Evolutionary conservation across 2,888 invertebrate genomes (phyloP).

Genomic region (Bhutanitis thaidina): DNA sequence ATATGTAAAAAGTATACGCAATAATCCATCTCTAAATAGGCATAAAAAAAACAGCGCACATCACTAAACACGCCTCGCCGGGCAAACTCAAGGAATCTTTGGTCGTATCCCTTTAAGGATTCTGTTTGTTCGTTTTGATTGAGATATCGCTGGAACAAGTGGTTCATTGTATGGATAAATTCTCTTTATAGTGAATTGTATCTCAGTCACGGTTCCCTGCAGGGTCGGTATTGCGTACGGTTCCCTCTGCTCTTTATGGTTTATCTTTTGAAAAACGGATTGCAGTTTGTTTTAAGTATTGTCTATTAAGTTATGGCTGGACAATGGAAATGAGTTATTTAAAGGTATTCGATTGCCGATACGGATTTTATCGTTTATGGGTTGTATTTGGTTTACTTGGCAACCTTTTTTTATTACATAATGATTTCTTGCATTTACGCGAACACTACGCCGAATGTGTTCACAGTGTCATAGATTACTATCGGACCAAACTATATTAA

Average conservation of each 20-base stretch:
- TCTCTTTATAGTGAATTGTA: slow-evolving; percentile 10
- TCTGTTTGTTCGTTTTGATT: slow-evolving; percentile 19
- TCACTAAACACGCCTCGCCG: slow-evolving; percentile 23
- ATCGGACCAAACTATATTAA: too few species aligned
- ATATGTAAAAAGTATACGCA: too few species aligned
- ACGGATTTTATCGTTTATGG: too few species aligned
- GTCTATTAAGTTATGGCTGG: background rate
- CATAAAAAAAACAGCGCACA: background rate
- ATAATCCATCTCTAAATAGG: too few species aligned
- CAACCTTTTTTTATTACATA: too few species aligned
- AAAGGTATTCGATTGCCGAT: too few species aligned
- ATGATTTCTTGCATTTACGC: too few species aligned
- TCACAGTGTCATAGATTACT: too few species aligned
- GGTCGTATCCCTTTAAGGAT: slow-evolving; percentile 5
- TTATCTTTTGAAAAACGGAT: slow-evolving; percentile 7
- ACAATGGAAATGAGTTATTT: background rate
- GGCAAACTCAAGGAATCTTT: slow-evolving; percentile 26
- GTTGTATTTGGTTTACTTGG: too few species aligned
- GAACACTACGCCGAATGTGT: too few species aligned
- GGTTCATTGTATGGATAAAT: slow-evolving; percentile 20
- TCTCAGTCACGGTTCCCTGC: slow-evolving; percentile 15
- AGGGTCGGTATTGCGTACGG: slow-evolving; percentile 1
- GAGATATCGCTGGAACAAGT: slow-evolving; percentile 26
- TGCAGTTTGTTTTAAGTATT: slow-evolving; percentile 3
- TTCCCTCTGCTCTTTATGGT: background rate